Conservation (phyloP, 2,113 vertebrate genomes). For the Psilopsiagon aymara region DNA sequence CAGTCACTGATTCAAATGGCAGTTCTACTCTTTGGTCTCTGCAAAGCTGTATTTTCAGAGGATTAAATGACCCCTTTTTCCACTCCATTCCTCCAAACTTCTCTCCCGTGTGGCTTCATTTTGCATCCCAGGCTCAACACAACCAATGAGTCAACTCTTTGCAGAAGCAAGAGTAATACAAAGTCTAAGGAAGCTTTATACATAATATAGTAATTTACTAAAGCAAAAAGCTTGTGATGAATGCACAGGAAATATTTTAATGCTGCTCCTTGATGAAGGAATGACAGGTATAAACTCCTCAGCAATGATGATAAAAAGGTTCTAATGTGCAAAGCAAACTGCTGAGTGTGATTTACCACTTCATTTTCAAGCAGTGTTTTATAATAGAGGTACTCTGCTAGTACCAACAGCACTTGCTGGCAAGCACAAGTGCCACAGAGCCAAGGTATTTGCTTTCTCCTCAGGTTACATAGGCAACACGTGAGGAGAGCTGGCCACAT, state of each 20-base stretch:
- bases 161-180: background rate
- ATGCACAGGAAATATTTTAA: background rate
- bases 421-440: background rate
- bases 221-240: background rate
- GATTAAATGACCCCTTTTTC: background rate
- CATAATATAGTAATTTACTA: background rate
- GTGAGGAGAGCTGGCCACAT: background rate
- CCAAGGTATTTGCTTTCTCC: background rate
- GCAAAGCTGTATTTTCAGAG: background rate
- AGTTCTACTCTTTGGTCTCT: background rate
- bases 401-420: background rate
- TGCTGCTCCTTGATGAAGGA: background rate
- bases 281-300: background rate
- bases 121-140: background rate
- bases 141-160: background rate
- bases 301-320: background rate
- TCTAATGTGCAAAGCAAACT: background rate
- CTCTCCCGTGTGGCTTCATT: background rate
- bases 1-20: slow-evolving; percentile 8
- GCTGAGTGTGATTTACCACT: background rate
- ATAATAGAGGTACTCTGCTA: background rate
- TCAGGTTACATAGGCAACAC: background rate
- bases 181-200: background rate
- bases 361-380: background rate
- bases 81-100: background rate